Base-by-base conservation (phyloP, 2,888 invertebrate species). In the Artemia sp. region DNA sequence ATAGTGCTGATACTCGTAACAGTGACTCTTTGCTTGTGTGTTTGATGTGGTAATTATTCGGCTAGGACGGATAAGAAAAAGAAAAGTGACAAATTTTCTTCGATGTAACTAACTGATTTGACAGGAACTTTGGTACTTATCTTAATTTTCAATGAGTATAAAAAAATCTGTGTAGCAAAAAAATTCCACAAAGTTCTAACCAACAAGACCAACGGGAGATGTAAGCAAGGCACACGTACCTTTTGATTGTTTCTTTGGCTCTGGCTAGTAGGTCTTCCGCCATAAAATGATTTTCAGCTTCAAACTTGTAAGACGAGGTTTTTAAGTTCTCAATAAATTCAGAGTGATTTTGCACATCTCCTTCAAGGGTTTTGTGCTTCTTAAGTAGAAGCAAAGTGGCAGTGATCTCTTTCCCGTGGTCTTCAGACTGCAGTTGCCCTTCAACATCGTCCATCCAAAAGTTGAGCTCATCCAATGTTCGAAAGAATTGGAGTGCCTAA, bases 391-490 rank as follows among this genome's bases (percentile, higher is more conserved):
- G 89, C 12, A 86, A 87, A 0, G 92, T 92, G 1, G 91, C 87
- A 0, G 89, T 85, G 72, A 96, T 80, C 79, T 96, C 95, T 77
- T 89, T 90, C 71, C 95, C 96, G 74, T 86, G 85, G 76, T 89
- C 89, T 74, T 85, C 85, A 0, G 86, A 86, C 73, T 84, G 83
- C 64, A 90, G 78, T 74, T 89, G 89, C 14, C 82, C 81, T 78
- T 92, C 92, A 0, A 87, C 82, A 71, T 94, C 94, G 74, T 92
- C 92, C 79, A 95, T 86, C 95, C 96, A 97, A 12, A 85, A 82
- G 75, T 91, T 89, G 77, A 96, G 87, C 79, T 97, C 96, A 75
- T 95, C 95, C 70, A 96, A 80, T 1, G 89, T 89, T 8, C 95
- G 84, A 73, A 88, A 86, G 78, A 92, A 94, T 67, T 91, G 83